Percentiles rank a stretch among this genome's conserved stretches.
These are phyloP conservation scores for Drosophila dunni DNA, from an alignment of 1,140 invertebrate genomes.

Conservation along the genomic window DNA sequence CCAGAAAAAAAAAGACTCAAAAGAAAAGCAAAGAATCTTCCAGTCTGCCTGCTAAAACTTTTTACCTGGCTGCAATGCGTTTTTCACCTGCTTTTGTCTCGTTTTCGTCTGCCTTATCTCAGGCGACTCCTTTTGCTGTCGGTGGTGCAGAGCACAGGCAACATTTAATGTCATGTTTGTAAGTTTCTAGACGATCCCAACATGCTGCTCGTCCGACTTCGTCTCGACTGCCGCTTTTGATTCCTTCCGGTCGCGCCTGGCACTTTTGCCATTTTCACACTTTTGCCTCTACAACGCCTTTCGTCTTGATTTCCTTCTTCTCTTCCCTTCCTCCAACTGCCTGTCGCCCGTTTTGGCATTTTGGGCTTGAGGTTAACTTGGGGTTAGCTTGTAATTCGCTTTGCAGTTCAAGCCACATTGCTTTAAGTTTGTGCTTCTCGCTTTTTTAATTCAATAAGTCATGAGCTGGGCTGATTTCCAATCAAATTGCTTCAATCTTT, in stretches of 20 bases:
- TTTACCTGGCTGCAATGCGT: slow-evolving; percentile 47
- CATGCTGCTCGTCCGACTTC: slow-evolving; percentile 56
- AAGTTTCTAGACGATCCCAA: slow-evolving; percentile 76
- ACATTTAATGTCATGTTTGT: slow-evolving; percentile 78
- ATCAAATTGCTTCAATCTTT: slow-evolving; percentile 6
- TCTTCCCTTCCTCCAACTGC: neutral
- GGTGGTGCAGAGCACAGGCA: slow-evolving; percentile 29
- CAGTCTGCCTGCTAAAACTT: slow-evolving; percentile 49
- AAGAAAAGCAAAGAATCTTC: neutral
- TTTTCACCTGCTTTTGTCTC: slow-evolving; percentile 60
- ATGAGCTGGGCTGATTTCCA: slow-evolving; percentile 11
- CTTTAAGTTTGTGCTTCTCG: slow-evolving; percentile 35
- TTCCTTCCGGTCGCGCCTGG: slow-evolving; percentile 39
- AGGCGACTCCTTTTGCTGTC: slow-evolving; percentile 8
- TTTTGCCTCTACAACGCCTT: slow-evolving; percentile 22
- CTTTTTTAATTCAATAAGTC: slow-evolving; percentile 27
- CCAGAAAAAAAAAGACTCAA: neutral
- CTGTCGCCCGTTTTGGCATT: slow-evolving; percentile 19
- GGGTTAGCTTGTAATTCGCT: slow-evolving; percentile 30
- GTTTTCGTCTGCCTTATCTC: slow-evolving; percentile 18
- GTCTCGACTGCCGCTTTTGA: slow-evolving; percentile 35
- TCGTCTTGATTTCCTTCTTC: slow-evolving; percentile 13
- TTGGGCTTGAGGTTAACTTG: slow-evolving; percentile 24
- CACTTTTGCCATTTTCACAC: slow-evolving; percentile 50
- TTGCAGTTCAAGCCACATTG: slow-evolving; percentile 15